Base-by-base conservation (phyloP, 2,888 invertebrate species). In the Holacanthella duospinosa region DNA sequence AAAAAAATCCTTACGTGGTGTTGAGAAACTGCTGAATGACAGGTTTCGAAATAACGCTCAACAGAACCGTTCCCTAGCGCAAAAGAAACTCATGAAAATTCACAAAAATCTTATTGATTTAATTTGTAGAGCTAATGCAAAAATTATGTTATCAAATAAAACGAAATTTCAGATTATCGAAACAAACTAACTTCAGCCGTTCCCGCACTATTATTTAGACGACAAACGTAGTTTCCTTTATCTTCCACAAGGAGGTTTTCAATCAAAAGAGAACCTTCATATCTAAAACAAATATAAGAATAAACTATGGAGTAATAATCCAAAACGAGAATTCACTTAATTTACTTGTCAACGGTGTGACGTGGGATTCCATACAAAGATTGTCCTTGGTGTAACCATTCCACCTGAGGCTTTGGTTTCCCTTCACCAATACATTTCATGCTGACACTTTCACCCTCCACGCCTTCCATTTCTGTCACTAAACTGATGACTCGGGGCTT, bases 361-460 rank as follows among this genome's bases (percentile, higher is more conserved):
- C 84, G 79, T 75, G 85, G 84, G 2, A 85, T 83, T 9, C 79
- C 82, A 9, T 85, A 84, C 61, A 92, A 80, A 77, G 91, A 86
- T 75, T 84, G 82, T 60, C 87, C 84, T 9, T 74, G 66, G 64
- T 72, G 66, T 66, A 91, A 86, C 93, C 93, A 93, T 29, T 84
- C 84, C 75, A 87, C 89, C 63, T 82, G 83, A 55, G 93, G 93
- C 21, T 85, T 84, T 1, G 93, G 93, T 76, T 91, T 92, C 24
- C 92, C 93, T 48, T 80, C 83, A 0, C 90, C 92, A 71, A 83
- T 83, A 76, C 93, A 93, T 61, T 82, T 81, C 43, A 89, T 84
- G 1, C 84, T 82, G 43, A 87, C 86, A 29, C 85, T 82, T 76
- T 89, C 87, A 0, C 89, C 90, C 78, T 93, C 93, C 44, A 88